Conservation (phyloP, 1,140 invertebrate genomes). For the Steinernema feltiae region DNA sequence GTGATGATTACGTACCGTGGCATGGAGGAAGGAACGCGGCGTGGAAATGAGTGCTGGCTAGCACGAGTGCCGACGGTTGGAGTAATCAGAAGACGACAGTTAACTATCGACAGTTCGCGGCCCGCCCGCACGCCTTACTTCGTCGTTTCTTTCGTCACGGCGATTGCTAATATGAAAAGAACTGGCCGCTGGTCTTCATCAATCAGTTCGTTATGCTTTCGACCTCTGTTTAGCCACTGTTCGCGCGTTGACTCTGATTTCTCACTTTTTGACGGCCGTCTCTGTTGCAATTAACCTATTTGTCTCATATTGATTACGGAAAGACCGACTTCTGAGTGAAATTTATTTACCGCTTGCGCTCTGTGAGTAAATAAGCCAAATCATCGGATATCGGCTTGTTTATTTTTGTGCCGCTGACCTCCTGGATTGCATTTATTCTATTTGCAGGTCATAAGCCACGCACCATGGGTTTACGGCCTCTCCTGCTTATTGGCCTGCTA, state of each 20-base stretch:
- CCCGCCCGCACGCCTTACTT: neutral
- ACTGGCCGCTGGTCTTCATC: neutral
- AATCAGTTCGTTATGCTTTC: neutral
- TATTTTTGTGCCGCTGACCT: neutral
- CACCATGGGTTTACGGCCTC: neutral
- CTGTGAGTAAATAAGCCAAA: too few relatives aligned
- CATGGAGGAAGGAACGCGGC: neutral
- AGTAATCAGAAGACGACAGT: neutral
- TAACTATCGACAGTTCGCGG: neutral
- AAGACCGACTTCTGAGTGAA: too few relatives aligned
- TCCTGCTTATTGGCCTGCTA: neutral
- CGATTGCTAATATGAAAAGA: neutral
- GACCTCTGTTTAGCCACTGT: neutral
- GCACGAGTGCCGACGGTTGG: neutral
- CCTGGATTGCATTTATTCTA: neutral
- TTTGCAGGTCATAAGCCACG: conserved; percentile 9
- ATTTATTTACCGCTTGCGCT: too few relatives aligned
- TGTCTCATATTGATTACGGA: too few relatives aligned
- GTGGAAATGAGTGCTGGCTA: conserved; percentile 8
- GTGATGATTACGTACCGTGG: neutral
- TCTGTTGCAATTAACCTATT: neutral
- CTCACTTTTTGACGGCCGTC: neutral
- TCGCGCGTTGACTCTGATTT: neutral
- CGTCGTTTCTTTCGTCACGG: neutral
- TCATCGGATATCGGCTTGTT: too few relatives aligned